These are phyloP conservation scores for Parauchenoglanis punctatus DNA, from an alignment of 2,797 vertebrate species.

Conservation along the genomic window DNA sequence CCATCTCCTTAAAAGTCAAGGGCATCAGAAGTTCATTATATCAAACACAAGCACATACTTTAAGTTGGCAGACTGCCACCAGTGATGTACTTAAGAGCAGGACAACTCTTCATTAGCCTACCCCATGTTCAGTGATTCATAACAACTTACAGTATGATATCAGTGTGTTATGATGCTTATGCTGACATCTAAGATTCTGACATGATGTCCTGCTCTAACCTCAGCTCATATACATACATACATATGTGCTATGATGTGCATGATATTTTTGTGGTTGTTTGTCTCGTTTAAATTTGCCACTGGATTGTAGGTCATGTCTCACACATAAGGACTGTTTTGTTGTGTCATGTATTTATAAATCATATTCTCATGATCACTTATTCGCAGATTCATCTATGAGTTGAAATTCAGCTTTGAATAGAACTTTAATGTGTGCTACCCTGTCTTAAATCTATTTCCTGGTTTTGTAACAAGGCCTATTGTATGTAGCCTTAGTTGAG, in stretches of 20 bases:
- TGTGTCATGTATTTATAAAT: background rate
- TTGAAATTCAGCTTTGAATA: background rate
- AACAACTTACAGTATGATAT: slow-evolving; percentile 27
- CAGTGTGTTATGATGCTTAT: slow-evolving; percentile 5
- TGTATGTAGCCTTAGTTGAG: background rate
- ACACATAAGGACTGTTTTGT: background rate
- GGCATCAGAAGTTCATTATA: background rate
- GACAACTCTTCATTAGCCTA: slow-evolving; percentile 16
- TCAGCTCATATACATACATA: background rate
- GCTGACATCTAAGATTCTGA: background rate
- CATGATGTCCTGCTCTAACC: slow-evolving; percentile 33
- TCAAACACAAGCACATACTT: background rate
- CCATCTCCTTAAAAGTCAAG: background rate
- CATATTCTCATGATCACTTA: background rate
- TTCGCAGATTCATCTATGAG: background rate
- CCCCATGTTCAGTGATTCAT: slow-evolving; percentile 8
- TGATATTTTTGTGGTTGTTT: slow-evolving; percentile 27
- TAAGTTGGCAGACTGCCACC: background rate
- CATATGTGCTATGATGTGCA: slow-evolving; percentile 11
- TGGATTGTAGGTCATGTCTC: background rate
- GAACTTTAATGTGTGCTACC: background rate
- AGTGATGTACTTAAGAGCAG: background rate
- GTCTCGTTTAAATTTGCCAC: background rate
- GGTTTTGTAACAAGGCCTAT: background rate
- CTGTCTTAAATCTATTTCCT: background rate